Percentiles rank a stretch among this genome's conserved stretches.
Conservation (phyloP, 2,797 vertebrate genomes). For the Etheostoma perlongum region DNA sequence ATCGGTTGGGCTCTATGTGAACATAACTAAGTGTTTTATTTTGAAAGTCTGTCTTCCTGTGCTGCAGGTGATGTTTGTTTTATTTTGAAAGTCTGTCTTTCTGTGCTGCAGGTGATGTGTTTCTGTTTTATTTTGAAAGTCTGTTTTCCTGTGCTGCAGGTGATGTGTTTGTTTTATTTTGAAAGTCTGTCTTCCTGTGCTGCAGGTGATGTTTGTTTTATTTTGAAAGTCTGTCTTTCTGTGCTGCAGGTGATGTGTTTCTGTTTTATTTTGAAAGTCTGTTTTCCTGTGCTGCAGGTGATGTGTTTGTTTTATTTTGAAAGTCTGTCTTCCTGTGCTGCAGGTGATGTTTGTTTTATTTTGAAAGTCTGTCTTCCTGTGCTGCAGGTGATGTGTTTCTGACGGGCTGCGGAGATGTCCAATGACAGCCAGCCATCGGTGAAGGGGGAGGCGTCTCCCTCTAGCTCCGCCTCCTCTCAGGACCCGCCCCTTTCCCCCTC, state of each 20-base stretch:
- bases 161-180: slow-evolving; percentile 60
- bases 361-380: slow-evolving; percentile 36
- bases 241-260: slow-evolving; percentile 68
- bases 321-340: slow-evolving; percentile 36
- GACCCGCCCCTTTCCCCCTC: slow-evolving; percentile 92
- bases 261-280: slow-evolving; percentile 47
- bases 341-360: slow-evolving; percentile 63
- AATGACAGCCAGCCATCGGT: slow-evolving; percentile 93
- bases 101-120: slow-evolving; percentile 68
- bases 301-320: slow-evolving; percentile 62
- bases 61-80: slow-evolving; percentile 65
- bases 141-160: slow-evolving; percentile 56
- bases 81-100: slow-evolving; percentile 32
- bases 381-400: slow-evolving; percentile 70
- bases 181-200: slow-evolving; percentile 35
- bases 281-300: slow-evolving; percentile 59
- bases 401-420: slow-evolving; percentile 86
- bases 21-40: slow-evolving; percentile 8
- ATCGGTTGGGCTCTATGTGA: no score
- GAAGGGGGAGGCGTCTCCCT: slow-evolving; percentile 92
- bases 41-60: slow-evolving; percentile 36
- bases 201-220: slow-evolving; percentile 66
- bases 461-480: slow-evolving; percentile 90
- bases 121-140: slow-evolving; percentile 53
- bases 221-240: slow-evolving; percentile 36